Evolutionary conservation across 1,140 invertebrate genomes (phyloP), one percentile per base, ranked within the genome.

Genomic region (Samia ricini): DNA sequence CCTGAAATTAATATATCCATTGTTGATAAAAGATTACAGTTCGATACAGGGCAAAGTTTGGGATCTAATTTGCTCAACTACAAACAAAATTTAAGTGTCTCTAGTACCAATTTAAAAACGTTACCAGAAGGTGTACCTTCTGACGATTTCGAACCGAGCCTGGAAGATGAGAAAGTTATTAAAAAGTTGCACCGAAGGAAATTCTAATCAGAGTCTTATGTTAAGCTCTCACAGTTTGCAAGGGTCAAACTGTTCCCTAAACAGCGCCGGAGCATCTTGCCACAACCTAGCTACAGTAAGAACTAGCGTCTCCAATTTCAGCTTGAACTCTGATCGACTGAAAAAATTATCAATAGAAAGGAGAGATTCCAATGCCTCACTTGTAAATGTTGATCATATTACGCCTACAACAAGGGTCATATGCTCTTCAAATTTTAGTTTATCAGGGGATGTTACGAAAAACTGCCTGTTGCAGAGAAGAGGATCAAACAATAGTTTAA

Each of bases 181-280:
- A 91, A 86, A 62, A 90, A 88, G 62, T 73, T 87, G 42, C 95
- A 97, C 76, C 92, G 96, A 58, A 91, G 96, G 20, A 15, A 96
- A 97, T 58, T 98, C 97, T 1, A 98, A 96, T 83, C 96, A 97
- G 56, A 97, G 96, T 68, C 90, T 98, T 6, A 98, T 96, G 49
- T 93, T 97, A 0, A 92, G 92, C 52, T 86, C 85, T 6, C 87
- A 89, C 42, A 89, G 87, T 55, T 63, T 91, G 54, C 90, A 91
- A 66, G 79, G 88, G 21, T 91, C 90, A 2, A 91, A 91, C 60
- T 85, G 89, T 69, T 91, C 90, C 4, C 58, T 91, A 18, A 89
- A 76, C 51, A 91, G 88, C 51, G 69, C 87, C n/a, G 90, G 89
- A 0, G 77, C 88, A 0, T 91, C 90, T 0, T 88, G 81, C 61